phyloP scores from a whole-genome alignment of 2,888 invertebrate genomes.

The Ferrisia virgata region DNA sequence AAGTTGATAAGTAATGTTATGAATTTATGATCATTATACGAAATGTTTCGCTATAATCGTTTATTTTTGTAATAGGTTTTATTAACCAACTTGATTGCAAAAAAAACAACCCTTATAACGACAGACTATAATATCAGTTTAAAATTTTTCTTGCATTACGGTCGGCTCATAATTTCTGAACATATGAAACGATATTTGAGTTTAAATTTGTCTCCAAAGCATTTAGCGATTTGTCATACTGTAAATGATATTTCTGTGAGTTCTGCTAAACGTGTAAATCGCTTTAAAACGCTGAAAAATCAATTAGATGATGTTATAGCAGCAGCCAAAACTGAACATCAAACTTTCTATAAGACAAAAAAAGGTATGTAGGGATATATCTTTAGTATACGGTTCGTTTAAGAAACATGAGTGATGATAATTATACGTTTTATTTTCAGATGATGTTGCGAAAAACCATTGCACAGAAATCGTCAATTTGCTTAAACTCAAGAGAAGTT shows the following conservation, averaged over 20 bases:
- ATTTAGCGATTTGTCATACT: neutral
- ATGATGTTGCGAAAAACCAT: neutral
- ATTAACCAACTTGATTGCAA: neutral
- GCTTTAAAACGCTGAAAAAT: neutral
- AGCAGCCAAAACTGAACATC: neutral
- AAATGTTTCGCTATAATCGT: neutral
- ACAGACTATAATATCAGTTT: neutral
- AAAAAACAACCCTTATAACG: neutral
- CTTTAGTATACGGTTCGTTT: too few relatives aligned
- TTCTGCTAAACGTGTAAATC: neutral
- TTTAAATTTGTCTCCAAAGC: neutral
- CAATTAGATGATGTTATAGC: neutral
- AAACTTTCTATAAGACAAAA: neutral
- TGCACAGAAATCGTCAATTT: neutral
- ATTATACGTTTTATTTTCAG: neutral
- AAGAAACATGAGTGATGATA: too few relatives aligned
- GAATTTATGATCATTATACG: too few relatives aligned
- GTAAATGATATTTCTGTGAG: neutral
- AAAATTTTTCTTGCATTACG: neutral
- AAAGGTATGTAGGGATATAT: neutral
- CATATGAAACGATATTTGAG: neutral
- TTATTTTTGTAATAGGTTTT: neutral
- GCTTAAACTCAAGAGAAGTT: neutral
- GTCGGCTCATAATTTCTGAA: neutral
- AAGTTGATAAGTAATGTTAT: too few relatives aligned